phyloP scores from a whole-genome alignment of 2,113 vertebrate species.

The Setophaga kirtlandii region DNA sequence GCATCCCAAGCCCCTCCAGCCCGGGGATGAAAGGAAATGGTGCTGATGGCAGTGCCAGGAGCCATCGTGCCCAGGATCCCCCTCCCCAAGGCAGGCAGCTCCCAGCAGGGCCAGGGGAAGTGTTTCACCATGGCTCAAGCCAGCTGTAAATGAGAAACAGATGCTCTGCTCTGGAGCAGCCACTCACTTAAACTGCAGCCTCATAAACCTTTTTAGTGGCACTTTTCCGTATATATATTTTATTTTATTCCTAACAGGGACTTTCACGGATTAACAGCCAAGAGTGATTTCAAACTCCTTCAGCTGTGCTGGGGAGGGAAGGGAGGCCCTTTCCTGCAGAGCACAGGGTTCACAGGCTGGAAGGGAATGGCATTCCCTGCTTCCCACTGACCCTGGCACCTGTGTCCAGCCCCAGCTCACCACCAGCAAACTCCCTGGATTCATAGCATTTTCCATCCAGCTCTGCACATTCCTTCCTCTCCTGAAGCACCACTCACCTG shows the following conservation, averaged over 20 bases:
- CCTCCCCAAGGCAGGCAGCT: background rate
- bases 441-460: fast-evolving
- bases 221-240: conserved; percentile 50
- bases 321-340: background rate
- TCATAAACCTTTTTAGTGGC: conserved; percentile 58
- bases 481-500: fast-evolving
- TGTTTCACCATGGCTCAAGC: background rate
- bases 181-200: conserved; percentile 37
- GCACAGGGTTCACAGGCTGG: background rate
- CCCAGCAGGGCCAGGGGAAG: background rate
- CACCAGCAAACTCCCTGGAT: background rate
- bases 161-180: background rate
- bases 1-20: background rate
- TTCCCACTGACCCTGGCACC: background rate
- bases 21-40: background rate
- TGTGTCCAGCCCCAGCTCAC: background rate
- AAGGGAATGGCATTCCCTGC: background rate
- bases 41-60: background rate
- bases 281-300: background rate
- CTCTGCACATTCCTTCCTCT: background rate
- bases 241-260: conserved; percentile 59
- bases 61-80: background rate
- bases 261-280: conserved; percentile 64
- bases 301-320: background rate
- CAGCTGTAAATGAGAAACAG: conserved; percentile 47